These are phyloP conservation scores for Varecia variegata DNA, from an alignment of 2,797 vertebrate species.

Conservation along the genomic window DNA sequence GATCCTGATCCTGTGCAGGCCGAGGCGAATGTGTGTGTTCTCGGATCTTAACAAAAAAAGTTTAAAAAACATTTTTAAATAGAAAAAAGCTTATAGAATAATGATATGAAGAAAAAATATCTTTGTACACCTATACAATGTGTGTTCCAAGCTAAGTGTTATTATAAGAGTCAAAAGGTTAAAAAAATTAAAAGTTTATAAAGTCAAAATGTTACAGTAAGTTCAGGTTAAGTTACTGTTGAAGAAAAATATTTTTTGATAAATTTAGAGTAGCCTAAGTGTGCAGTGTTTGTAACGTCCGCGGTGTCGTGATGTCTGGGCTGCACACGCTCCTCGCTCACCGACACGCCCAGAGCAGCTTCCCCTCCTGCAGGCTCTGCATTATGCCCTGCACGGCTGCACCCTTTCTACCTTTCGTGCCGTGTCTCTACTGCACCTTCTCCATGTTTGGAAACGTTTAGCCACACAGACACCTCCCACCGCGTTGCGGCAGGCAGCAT, in stretches of 20 bases:
- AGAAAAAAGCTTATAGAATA: not conserved
- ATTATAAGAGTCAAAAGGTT: not conserved
- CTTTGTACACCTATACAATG: not conserved
- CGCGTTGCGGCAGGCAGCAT: accelerated
- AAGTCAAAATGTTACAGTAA: not conserved
- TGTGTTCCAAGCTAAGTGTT: not conserved
- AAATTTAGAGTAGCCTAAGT: not conserved
- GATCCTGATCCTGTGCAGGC: not conserved
- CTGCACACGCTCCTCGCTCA: not conserved
- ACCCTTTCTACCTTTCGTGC: not conserved
- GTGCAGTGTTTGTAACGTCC: not conserved
- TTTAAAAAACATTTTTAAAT: not conserved
- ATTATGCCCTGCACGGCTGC: not conserved
- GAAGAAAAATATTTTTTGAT: not conserved
- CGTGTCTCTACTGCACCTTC: not conserved
- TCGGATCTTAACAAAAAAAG: not conserved
- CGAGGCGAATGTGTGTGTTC: not conserved
- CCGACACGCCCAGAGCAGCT: not conserved
- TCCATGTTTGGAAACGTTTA: not conserved
- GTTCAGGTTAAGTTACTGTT: not conserved
- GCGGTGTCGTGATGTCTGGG: too few species aligned
- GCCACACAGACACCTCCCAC: not conserved
- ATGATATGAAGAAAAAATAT: not conserved
- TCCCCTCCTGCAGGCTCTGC: not conserved
- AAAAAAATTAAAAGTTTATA: not conserved